A percentile compares a stretch with the other conserved stretches of the same genome.
Conservation (phyloP, 2,113 vertebrate species). For the Meriones unguiculatus region DNA sequence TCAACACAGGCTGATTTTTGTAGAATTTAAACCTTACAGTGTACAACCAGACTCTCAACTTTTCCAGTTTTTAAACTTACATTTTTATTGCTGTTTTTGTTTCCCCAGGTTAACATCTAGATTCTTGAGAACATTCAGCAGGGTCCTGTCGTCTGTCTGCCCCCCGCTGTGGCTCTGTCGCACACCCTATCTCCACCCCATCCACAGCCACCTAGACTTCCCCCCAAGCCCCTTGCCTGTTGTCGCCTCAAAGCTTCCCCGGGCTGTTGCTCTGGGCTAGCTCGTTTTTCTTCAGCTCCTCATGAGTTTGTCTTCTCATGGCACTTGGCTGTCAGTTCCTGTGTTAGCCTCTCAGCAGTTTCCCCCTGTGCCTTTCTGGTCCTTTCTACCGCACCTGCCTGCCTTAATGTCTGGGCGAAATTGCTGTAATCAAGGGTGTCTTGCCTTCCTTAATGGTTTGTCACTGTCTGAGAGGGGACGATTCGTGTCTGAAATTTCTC, state of each 20-base stretch:
- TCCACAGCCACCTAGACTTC: not conserved
- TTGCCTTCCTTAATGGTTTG: not conserved
- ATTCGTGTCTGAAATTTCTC: not conserved
- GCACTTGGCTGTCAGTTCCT: not conserved
- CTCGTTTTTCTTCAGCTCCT: not conserved
- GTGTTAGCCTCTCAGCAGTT: not conserved
- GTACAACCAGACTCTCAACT: not conserved
- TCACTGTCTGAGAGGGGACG: not conserved
- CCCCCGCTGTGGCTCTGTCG: too few relatives aligned
- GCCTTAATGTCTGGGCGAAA: not conserved
- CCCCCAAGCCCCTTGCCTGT: not conserved
- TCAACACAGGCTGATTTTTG: not conserved
- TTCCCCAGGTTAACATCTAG: not conserved
- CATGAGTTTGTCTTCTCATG: not conserved
- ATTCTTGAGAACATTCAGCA: not conserved
- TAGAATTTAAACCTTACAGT: not conserved
- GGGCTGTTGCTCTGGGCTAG: not conserved
- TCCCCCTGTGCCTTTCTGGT: not conserved
- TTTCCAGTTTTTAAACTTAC: not conserved
- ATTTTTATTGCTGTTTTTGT: not conserved
- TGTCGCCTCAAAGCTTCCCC: not conserved
- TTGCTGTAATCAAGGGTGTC: not conserved
- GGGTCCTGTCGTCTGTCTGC: accelerated
- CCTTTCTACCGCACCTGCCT: not conserved
- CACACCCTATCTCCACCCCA: too few relatives aligned